Evolutionary conservation across 2,797 vertebrate genomes (phyloP).

Genomic region (Nyctibius grandis): DNA sequence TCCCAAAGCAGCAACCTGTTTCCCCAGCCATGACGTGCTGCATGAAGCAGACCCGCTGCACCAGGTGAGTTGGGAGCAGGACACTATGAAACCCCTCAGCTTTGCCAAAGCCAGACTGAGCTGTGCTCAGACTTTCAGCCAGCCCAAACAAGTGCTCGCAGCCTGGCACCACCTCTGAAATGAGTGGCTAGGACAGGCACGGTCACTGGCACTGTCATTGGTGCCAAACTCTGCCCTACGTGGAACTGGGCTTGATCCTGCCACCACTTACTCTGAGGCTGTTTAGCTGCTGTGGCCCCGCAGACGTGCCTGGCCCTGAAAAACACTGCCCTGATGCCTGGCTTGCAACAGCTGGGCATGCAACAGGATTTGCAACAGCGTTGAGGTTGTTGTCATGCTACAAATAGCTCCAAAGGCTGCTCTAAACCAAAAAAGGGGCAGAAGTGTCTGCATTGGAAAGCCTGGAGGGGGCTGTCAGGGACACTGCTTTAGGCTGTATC

Average conservation of each 20-base stretch:
- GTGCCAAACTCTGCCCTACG: background rate
- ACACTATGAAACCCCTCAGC: background rate
- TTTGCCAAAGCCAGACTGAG: background rate
- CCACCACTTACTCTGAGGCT: background rate
- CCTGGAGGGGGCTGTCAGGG: background rate
- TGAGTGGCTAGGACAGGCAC: background rate
- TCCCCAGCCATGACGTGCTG: background rate
- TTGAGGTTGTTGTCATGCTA: background rate
- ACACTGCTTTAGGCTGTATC: background rate
- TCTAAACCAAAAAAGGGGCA: background rate
- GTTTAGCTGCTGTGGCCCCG: background rate
- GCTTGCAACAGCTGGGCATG: background rate
- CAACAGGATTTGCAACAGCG: background rate
- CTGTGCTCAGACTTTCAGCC: background rate
- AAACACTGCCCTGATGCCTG: background rate
- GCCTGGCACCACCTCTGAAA: background rate
- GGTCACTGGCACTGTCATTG: accelerated
- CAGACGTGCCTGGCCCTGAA: background rate
- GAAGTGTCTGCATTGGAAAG: background rate
- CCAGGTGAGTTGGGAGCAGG: background rate
- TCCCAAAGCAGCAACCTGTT: background rate
- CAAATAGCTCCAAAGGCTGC: background rate
- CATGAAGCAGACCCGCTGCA: background rate
- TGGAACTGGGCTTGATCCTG: background rate
- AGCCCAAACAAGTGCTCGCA: accelerated